Evolutionary conservation across 2,888 invertebrate genomes (phyloP).

Genomic region (Caenorhabditis drosophilae): DNA sequence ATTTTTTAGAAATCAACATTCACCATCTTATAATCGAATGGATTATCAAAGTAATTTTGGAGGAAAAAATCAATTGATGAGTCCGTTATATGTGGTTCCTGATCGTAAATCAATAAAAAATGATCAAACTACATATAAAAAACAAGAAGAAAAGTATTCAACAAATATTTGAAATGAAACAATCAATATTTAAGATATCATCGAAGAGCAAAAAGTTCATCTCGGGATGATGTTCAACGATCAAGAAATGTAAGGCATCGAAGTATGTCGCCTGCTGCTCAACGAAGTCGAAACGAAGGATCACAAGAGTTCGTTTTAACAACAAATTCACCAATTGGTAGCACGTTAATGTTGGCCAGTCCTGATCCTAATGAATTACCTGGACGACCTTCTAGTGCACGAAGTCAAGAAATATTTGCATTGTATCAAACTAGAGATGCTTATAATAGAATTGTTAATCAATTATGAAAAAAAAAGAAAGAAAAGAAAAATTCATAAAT

Average conservation of each 20-base stretch:
- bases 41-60: no score
- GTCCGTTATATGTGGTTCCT: background rate
- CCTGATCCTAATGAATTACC: slow-evolving; percentile 40
- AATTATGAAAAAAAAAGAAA: no score
- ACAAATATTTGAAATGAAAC: no score
- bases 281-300: slow-evolving; percentile 12
- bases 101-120: background rate
- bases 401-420: slow-evolving; percentile 35
- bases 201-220: background rate
- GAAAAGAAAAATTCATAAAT: no score
- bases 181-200: background rate
- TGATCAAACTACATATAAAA: background rate
- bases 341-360: slow-evolving; percentile 35
- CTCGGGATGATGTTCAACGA: background rate
- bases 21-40: no score
- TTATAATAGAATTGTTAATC: slow-evolving; percentile 43
- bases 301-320: slow-evolving; percentile 38
- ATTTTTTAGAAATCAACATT: no score
- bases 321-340: slow-evolving; percentile 29
- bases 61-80: no score
- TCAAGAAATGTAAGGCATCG: slow-evolving; percentile 20
- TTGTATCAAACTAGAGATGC: slow-evolving; percentile 51
- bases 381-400: slow-evolving; percentile 34
- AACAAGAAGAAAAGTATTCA: no score
- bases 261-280: slow-evolving; percentile 23